Evolutionary conservation across 2,888 invertebrate genomes (phyloP), one percentile per base, ranked within the genome.

Genomic region (Trichogramma evanescens): DNA sequence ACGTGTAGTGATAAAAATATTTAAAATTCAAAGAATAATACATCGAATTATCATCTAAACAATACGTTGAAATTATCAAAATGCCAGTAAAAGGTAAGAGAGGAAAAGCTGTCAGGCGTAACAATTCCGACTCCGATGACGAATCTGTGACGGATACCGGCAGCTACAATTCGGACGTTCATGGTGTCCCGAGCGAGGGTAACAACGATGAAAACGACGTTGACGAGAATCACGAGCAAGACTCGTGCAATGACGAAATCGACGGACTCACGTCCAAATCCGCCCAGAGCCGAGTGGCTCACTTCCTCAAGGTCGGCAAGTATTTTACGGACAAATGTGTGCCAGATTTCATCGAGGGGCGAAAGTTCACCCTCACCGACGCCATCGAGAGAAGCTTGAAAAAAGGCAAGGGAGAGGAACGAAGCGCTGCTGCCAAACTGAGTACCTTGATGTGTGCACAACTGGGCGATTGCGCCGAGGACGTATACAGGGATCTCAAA

Each of bases 251-350:
- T 2, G 93, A 94, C 73, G 85, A 89, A 1, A 85, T 97, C 56
- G 97, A 98, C 73, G 90, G 89, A 39, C 82, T 94, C 49, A 86
- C 87, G n/a, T 91, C 95, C 67, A 93, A 95, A 71, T 91, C 93
- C 65, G 88, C 89, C 7, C 91, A 92, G 67, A 90, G 90, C 7
- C 85, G 96, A 56, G 86, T 86, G 0, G 79, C 82, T 9, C 88
- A 89, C 51, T 82, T 93, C 59, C 86, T 87, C 67, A 80, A 84
- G 2, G 82, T 94, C 8, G 85, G 86, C 48, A 87, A 86, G 65
- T 88, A 89, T 6, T 83, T 95, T 58, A 86, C 89, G 72, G 86
- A 89, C 68, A 90, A 92, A 67, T 89, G 86, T 71, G 81, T 92
- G 68, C 89, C 88, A 3, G 86, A 86, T 45, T 86, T 92, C 74